These are phyloP conservation scores for Nanger granti DNA, from an alignment of 2,113 vertebrate species.

Conservation along the genomic window DNA sequence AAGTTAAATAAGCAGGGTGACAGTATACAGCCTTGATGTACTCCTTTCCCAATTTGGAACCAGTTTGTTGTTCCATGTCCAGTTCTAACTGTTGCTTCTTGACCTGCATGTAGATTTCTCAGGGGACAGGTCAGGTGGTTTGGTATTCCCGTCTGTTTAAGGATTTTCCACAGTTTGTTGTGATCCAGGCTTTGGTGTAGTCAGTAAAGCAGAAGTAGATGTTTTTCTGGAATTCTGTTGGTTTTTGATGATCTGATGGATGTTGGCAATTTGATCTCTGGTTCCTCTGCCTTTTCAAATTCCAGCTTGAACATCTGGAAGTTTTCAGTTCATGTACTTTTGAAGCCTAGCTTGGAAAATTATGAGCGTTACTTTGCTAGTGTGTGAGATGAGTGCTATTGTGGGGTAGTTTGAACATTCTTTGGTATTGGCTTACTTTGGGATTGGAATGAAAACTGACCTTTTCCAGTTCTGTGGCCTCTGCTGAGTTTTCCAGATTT, in stretches of 20 bases:
- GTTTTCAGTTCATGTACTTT: background rate
- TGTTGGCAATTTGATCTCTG: background rate
- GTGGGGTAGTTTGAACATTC: background rate
- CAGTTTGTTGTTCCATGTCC: background rate
- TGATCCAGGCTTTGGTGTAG: background rate
- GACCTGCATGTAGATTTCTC: background rate
- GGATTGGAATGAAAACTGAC: background rate
- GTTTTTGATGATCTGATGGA: background rate
- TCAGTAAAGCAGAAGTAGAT: background rate
- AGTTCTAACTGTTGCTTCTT: background rate
- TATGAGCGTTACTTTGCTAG: background rate
- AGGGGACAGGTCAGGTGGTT: background rate
- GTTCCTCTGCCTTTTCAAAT: background rate
- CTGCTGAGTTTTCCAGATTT: background rate
- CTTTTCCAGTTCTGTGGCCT: background rate
- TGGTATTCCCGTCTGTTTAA: background rate
- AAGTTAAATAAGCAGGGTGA: background rate
- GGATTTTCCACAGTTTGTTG: background rate
- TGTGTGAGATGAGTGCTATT: background rate
- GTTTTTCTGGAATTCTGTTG: background rate
- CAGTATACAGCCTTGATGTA: background rate
- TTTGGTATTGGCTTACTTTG: background rate
- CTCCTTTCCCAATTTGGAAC: background rate
- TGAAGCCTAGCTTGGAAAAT: background rate
- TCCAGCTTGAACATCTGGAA: background rate